Conservation (phyloP, 1,140 invertebrate genomes). For the Notospermus geniculatus region DNA sequence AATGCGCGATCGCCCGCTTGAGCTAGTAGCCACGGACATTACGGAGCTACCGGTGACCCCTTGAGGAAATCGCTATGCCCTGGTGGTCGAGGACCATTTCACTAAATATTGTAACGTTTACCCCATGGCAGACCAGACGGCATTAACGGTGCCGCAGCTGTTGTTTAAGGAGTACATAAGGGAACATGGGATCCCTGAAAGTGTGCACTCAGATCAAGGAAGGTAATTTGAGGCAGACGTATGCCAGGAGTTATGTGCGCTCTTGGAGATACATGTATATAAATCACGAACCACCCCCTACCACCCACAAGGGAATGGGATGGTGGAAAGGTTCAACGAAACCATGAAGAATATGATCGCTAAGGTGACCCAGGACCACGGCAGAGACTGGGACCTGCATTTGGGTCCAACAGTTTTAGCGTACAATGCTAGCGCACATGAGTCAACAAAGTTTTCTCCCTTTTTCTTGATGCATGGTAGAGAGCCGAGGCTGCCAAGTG, state of each 20-base stretch:
- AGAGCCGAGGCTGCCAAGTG: constrained; percentile 6
- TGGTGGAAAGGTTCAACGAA: constrained; percentile 20
- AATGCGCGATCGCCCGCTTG: no score
- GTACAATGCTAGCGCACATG: constrained; percentile 19
- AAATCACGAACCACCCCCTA: constrained; percentile 20
- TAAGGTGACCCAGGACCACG: not conserved
- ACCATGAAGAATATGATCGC: constrained; percentile 17
- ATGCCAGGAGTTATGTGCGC: constrained; percentile 17
- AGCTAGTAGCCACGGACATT: no score
- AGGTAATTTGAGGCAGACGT: constrained; percentile 23
- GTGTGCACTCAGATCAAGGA: constrained; percentile 29
- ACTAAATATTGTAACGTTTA: constrained; percentile 34
- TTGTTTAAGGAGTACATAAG: constrained; percentile 25
- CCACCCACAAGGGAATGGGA: constrained; percentile 14
- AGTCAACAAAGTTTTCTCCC: constrained; percentile 10
- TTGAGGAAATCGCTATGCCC: constrained; percentile 34
- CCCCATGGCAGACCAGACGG: constrained; percentile 31
- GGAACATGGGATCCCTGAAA: constrained; percentile 17
- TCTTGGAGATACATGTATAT: constrained; percentile 22
- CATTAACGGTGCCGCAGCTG: constrained; percentile 26
- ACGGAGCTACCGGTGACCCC: constrained; percentile 9
- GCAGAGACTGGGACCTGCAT: constrained; percentile 24
- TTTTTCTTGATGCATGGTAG: constrained; percentile 21
- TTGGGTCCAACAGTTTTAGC: constrained; percentile 16
- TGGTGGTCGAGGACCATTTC: constrained; percentile 34